Conservation (phyloP, 2,888 invertebrate species). For the Salpingus planirostris region DNA sequence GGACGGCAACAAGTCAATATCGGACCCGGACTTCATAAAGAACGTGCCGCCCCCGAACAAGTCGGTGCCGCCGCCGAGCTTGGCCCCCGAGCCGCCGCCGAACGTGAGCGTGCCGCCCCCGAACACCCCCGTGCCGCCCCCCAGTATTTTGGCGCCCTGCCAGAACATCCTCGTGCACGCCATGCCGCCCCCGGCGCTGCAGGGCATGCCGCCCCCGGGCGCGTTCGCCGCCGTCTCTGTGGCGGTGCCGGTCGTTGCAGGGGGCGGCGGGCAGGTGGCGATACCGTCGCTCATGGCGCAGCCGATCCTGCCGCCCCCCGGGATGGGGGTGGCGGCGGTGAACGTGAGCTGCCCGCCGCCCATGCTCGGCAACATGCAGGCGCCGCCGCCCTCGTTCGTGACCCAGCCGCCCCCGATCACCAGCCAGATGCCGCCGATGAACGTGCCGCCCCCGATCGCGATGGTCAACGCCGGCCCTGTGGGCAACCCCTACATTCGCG, state of each 20-base stretch:
- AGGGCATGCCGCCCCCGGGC: slow-evolving; percentile 8
- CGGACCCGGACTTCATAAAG: slow-evolving; percentile 38
- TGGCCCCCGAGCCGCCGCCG: slow-evolving; percentile 27
- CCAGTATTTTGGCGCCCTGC: slow-evolving; percentile 16
- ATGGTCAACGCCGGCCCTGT: no score
- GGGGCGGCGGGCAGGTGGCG: slow-evolving; percentile 3
- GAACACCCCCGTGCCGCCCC: slow-evolving; percentile 22
- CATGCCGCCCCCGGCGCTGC: slow-evolving; percentile 23
- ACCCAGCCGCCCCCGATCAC: slow-evolving; percentile 33
- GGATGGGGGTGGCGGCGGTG: slow-evolving; percentile 24
- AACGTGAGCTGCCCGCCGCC: slow-evolving; percentile 32
- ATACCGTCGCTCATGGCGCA: slow-evolving; percentile 41
- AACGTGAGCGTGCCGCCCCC: slow-evolving; percentile 26
- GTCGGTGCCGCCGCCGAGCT: slow-evolving; percentile 38
- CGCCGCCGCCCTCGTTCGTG: slow-evolving; percentile 32
- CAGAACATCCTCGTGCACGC: slow-evolving; percentile 29
- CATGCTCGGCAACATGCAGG: slow-evolving; percentile 6
- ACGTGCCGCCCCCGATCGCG: slow-evolving; percentile 40
- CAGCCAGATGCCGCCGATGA: slow-evolving; percentile 38
- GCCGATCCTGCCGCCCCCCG: slow-evolving; percentile 38
- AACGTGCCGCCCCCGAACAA: slow-evolving; percentile 42
- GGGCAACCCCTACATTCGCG: no score
- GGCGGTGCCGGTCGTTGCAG: slow-evolving; percentile 23
- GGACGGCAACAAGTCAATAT: slow-evolving; percentile 24
- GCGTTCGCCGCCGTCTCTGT: slow-evolving; percentile 27